These are phyloP conservation scores for Lydus trimaculatus DNA, from an alignment of 2,888 invertebrate species.

Conservation along the genomic window DNA sequence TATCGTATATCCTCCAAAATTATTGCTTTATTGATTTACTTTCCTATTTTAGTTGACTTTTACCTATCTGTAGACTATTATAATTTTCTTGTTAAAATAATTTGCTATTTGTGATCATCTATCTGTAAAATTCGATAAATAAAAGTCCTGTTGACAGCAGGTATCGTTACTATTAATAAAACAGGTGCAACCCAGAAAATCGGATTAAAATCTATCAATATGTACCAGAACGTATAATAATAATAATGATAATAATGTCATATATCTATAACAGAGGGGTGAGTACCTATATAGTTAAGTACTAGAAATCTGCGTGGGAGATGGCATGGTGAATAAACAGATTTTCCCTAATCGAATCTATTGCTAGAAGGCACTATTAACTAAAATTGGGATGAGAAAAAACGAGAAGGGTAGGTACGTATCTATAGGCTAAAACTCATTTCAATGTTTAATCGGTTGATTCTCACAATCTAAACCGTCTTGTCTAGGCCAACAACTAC, in stretches of 20 bases:
- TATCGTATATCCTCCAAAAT: background rate
- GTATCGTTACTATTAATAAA: constrained; percentile 7
- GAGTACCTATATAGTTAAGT: no score
- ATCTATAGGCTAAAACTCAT: background rate
- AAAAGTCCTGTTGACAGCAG: background rate
- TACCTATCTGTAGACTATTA: no score
- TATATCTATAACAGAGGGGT: constrained; percentile 18
- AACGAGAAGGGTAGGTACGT: background rate
- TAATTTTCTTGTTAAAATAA: no score
- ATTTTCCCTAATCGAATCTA: constrained; percentile 43
- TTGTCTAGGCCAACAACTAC: background rate
- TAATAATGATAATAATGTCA: constrained; percentile 30
- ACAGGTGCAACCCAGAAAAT: constrained; percentile 36
- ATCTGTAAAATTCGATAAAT: background rate
- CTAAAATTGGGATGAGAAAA: background rate
- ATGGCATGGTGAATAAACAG: constrained; percentile 56
- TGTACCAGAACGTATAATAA: constrained; percentile 23
- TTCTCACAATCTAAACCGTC: background rate
- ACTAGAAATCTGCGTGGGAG: constrained; percentile 57
- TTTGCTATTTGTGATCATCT: background rate
- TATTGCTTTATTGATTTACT: background rate
- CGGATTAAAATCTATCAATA: constrained; percentile 34
- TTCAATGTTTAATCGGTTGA: background rate
- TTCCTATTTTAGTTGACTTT: no score
- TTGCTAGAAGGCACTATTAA: constrained; percentile 35